These are phyloP conservation scores for Semnornis frantzii DNA, from an alignment of 2,113 vertebrate species.

Conservation along the genomic window DNA sequence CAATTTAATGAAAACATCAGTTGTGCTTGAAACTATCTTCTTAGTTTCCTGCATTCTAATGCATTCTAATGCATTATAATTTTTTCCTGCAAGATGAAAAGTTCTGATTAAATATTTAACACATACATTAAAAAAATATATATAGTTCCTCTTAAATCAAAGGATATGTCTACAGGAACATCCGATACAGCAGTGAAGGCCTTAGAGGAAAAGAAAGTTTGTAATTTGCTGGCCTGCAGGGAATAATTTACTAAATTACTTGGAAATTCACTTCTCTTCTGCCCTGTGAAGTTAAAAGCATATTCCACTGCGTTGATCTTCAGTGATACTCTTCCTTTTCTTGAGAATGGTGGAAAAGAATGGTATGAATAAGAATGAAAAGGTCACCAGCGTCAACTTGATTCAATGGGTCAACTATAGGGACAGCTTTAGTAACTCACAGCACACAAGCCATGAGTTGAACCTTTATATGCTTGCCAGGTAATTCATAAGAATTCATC, in stretches of 20 bases:
- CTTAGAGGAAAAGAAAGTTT: not conserved
- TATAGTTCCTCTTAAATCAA: not conserved
- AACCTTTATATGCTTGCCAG: not conserved
- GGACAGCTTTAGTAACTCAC: constrained; percentile 24
- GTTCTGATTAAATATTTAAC: constrained; percentile 21
- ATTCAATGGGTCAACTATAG: not conserved
- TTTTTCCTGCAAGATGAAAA: constrained; percentile 4
- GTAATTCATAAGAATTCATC: constrained; percentile 17
- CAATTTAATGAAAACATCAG: not conserved
- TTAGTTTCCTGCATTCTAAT: not conserved
- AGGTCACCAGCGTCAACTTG: not conserved
- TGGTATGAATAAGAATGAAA: not conserved
- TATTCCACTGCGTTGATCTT: not conserved
- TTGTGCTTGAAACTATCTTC: not conserved
- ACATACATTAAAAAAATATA: not conserved
- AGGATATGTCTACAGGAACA: not conserved
- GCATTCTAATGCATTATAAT: not conserved
- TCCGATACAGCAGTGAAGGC: not conserved
- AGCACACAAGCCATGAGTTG: not conserved
- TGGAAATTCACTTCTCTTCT: not conserved
- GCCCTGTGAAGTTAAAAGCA: not conserved
- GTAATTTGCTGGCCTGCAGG: not conserved
- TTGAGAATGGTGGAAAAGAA: not conserved
- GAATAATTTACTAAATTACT: not conserved
- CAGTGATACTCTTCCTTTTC: not conserved